A percentile compares a stretch with the other conserved stretches of the same genome.
Evolutionary conservation across 2,113 vertebrate genomes (phyloP).

Genomic region (Setophaga coronata): DNA sequence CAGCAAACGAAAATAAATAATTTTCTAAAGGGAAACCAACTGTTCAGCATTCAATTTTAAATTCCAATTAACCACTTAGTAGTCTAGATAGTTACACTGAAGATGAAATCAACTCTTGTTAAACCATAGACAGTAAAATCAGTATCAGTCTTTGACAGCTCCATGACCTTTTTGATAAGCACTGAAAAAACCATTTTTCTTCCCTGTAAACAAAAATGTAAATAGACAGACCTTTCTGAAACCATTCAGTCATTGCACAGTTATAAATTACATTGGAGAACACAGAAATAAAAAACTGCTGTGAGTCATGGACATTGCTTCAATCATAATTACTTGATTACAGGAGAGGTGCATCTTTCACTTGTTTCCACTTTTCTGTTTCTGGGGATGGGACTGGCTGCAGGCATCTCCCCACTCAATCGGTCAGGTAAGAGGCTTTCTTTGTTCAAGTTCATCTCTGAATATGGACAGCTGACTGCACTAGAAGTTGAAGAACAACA

Average conservation of each 20-base stretch:
- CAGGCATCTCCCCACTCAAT: slow-evolving; percentile 81
- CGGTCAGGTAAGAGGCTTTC: slow-evolving; percentile 83
- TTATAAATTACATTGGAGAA: neutral
- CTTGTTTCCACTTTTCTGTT: slow-evolving; percentile 72
- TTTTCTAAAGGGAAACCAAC: neutral
- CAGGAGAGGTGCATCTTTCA: slow-evolving; percentile 67
- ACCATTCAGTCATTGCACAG: neutral
- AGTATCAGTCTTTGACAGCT: neutral
- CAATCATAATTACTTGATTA: slow-evolving; percentile 73
- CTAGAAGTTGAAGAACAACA: slow-evolving; percentile 64
- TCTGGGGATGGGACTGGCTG: slow-evolving; percentile 68
- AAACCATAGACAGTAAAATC: neutral
- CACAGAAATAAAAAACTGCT: neutral
- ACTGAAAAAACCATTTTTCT: neutral
- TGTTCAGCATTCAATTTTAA: neutral
- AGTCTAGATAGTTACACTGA: neutral
- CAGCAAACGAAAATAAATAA: neutral
- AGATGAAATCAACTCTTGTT: neutral
- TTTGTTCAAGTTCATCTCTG: slow-evolving; percentile 85
- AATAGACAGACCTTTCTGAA: neutral
- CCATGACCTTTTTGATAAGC: neutral
- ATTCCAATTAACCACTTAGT: neutral
- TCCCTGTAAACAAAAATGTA: neutral
- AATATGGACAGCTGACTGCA: slow-evolving; percentile 84
- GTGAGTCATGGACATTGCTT: neutral